Base-by-base conservation (phyloP, 1,140 invertebrate genomes). In the Cydia amplana region DNA sequence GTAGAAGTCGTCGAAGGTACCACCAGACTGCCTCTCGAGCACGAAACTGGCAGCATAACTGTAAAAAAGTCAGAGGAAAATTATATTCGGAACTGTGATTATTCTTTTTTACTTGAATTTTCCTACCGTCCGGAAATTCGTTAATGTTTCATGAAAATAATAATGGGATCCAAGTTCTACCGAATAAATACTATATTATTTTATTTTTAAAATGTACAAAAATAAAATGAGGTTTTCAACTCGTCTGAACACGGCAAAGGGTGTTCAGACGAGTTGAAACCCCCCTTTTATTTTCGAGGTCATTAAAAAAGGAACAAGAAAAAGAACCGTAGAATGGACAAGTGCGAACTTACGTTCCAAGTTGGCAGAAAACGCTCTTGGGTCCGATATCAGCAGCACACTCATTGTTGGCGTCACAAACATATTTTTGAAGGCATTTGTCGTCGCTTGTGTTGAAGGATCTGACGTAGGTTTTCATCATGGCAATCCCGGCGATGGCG, bases 321-420 rank as follows among this genome's bases (percentile, higher is more conserved):
- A 74, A 63, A 64, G 36, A 79, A 72, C 49, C 9, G 75, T 43
- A 40, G 36, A 10, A 40, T 40, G 36, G 36, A 40, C 20, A 4
- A 64, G 14, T 18, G n/a, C 72, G 6, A 77, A 96, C 97, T 97
- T 94, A 98, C 97, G 97, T 97, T 96, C 97, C 97, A 80, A 98
- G 93, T 93, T 98, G 97, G 84, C 97, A 98, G 95, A 98, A 97
- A 73, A 98, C 95, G 82, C 96, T 96, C 79, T 96, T 97, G 77
- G 95, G 95, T 80, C 97, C 96, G 73, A 97, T 95, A 83, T 97
- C 97, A 9, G 94, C 94, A n/a, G 96, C 94, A 87, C 97, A 98
- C 86, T 98, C 97, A 23, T 94, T 95, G 86, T 97, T 98, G 2
- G 97, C 97, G 83, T 98, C 96, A 85, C 98, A 98, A 64, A 98